A percentile compares a stretch with the other conserved stretches of the same genome.
These are phyloP conservation scores for Hemibagrus wyckioides DNA, from an alignment of 2,113 vertebrate species.

Conservation along the genomic window DNA sequence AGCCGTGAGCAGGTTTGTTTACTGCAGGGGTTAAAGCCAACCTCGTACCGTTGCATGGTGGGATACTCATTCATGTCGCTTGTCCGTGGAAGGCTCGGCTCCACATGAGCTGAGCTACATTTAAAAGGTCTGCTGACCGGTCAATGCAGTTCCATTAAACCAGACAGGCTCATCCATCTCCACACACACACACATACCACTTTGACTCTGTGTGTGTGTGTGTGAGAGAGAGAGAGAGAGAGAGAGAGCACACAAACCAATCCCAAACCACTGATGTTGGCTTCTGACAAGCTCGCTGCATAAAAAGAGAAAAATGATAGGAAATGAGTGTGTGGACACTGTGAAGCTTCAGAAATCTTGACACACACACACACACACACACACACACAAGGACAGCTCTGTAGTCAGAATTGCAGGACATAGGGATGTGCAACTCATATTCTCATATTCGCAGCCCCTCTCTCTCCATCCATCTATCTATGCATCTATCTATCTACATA, in stretches of 20 bases:
- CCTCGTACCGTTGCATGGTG: constrained; percentile 14
- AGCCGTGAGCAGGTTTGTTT: constrained; percentile 32
- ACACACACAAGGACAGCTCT: background rate
- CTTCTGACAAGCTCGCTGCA: background rate
- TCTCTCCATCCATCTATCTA: too few relatives aligned
- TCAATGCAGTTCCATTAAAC: constrained; percentile 46
- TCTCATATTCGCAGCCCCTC: background rate
- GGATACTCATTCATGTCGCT: constrained; percentile 33
- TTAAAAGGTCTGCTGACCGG: constrained; percentile 39
- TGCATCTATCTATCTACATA: too few relatives aligned
- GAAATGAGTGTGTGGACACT: background rate
- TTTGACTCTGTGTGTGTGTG: background rate
- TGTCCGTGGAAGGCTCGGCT: constrained; percentile 23
- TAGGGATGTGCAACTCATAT: background rate
- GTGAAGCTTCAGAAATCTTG: background rate
- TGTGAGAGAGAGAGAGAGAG: background rate
- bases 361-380: background rate
- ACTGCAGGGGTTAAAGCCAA: constrained; percentile 33
- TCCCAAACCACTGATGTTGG: constrained; percentile 12
- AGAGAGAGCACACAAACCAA: constrained; percentile 4
- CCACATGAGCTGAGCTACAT: constrained; percentile 38
- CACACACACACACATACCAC: constrained; percentile 5
- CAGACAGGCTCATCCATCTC: constrained; percentile 51
- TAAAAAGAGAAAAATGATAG: background rate
- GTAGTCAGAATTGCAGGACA: background rate